Evolutionary conservation across 2,113 vertebrate genomes (phyloP).

Genomic region (Cichladusa arquata): DNA sequence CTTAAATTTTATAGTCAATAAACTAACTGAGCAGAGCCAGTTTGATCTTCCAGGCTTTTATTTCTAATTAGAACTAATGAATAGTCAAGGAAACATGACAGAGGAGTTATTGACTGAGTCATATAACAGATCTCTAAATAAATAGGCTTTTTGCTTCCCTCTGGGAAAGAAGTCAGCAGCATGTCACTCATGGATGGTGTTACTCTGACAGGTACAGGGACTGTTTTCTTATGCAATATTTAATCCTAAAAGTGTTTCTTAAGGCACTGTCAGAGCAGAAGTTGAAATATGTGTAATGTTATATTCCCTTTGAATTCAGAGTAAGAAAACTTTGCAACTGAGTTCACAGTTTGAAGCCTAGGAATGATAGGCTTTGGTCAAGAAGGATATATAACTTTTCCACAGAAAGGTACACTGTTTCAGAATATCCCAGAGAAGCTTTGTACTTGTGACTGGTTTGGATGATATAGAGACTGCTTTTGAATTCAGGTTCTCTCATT

Average conservation of each 20-base stretch:
- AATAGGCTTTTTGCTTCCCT: not conserved
- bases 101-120: not conserved
- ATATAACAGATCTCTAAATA: not conserved
- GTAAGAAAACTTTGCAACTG: not conserved
- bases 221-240: not conserved
- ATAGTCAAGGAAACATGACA: not conserved
- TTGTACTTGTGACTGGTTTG: not conserved
- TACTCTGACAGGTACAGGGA: not conserved
- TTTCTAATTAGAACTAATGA: not conserved
- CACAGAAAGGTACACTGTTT: not conserved
- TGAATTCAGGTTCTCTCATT: not conserved
- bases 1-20: not conserved
- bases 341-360: not conserved
- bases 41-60: not conserved
- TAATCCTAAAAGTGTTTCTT: slow-evolving; percentile 1
- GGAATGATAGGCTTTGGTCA: not conserved
- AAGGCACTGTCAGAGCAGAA: not conserved
- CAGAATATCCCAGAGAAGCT: not conserved
- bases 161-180: not conserved
- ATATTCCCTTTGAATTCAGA: not conserved
- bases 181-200: not conserved
- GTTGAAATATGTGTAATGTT: not conserved
- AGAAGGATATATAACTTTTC: not conserved
- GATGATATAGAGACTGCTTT: not conserved
- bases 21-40: not conserved